phyloP scores from a whole-genome alignment of 2,888 invertebrate genomes.

The Merodon equestris region DNA sequence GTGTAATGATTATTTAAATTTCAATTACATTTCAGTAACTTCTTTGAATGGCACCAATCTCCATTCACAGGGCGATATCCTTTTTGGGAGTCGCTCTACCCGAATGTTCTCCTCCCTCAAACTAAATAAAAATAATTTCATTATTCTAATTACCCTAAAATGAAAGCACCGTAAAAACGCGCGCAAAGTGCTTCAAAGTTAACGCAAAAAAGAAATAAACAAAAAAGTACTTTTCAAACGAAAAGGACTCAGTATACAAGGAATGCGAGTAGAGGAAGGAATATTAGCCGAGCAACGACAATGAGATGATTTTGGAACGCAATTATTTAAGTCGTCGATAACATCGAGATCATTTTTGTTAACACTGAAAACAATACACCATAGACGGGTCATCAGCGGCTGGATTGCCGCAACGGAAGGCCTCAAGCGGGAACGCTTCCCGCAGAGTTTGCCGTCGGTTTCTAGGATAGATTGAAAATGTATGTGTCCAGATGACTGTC shows the following conservation, averaged over 20 bases:
- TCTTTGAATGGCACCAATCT: constrained; percentile 43
- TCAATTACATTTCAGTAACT: constrained; percentile 51
- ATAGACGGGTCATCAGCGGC: constrained; percentile 34
- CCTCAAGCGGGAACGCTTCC: not conserved
- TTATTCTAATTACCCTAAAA: constrained; percentile 55
- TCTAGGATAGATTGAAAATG: constrained; percentile 1
- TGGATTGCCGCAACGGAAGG: not conserved
- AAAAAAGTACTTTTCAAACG: too few species aligned
- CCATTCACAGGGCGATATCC: constrained; percentile 11
- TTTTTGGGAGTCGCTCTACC: not conserved
- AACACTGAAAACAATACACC: constrained; percentile 44
- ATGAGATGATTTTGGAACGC: constrained; percentile 23
- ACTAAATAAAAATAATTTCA: constrained; percentile 58
- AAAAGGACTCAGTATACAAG: not conserved
- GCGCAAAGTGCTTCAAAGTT: constrained; percentile 38
- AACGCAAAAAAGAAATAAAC: constrained; percentile 4
- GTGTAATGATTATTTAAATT: constrained; percentile 54
- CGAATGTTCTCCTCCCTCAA: not conserved
- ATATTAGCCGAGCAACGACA: constrained; percentile 2
- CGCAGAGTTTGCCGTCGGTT: too few species aligned
- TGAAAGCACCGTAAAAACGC: constrained; percentile 48
- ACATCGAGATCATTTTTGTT: constrained; percentile 52
- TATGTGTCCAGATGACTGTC: constrained; percentile 25
- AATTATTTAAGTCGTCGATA: constrained; percentile 42
- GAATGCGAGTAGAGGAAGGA: not conserved